A percentile compares a stretch with the other conserved stretches of the same genome.
These are phyloP conservation scores for Anabas testudineus DNA, from an alignment of 2,797 vertebrate species.

Conservation along the genomic window DNA sequence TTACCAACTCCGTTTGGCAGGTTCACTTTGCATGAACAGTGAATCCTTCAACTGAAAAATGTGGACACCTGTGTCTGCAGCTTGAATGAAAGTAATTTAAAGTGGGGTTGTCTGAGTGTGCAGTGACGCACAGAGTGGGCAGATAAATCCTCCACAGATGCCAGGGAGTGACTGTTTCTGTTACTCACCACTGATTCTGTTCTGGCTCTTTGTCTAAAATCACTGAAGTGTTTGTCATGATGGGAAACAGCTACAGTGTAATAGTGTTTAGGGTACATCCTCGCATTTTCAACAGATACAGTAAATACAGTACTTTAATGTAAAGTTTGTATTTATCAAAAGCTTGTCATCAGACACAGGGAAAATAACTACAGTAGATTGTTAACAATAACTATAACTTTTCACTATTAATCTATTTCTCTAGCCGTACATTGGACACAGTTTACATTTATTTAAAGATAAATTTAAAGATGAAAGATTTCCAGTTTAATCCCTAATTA, in stretches of 20 bases:
- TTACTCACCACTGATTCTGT: constrained; percentile 33
- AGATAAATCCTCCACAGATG: constrained; percentile 41
- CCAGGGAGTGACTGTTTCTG: constrained; percentile 33
- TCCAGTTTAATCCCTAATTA: no score
- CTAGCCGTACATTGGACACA: no score
- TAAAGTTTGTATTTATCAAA: not conserved
- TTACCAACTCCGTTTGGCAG: not conserved
- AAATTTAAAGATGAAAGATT: no score
- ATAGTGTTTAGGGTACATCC: not conserved
- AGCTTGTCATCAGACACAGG: not conserved
- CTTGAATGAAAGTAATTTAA: constrained; percentile 23
- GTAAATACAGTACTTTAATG: no score
- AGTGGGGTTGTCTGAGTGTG: constrained; percentile 9
- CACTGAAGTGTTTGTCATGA: constrained; percentile 21
- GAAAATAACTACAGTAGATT: not conserved
- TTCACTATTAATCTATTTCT: no score
- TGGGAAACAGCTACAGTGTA: not conserved
- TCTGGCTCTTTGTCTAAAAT: constrained; percentile 17
- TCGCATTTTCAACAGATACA: not conserved
- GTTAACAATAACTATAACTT: not conserved
- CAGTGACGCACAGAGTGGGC: constrained; percentile 45
- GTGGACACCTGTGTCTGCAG: constrained; percentile 5
- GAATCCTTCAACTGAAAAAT: not conserved
- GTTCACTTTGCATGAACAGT: not conserved
- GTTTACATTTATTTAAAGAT: no score